Conservation (phyloP, 2,888 invertebrate genomes). For the Aphodius sticticus region DNA sequence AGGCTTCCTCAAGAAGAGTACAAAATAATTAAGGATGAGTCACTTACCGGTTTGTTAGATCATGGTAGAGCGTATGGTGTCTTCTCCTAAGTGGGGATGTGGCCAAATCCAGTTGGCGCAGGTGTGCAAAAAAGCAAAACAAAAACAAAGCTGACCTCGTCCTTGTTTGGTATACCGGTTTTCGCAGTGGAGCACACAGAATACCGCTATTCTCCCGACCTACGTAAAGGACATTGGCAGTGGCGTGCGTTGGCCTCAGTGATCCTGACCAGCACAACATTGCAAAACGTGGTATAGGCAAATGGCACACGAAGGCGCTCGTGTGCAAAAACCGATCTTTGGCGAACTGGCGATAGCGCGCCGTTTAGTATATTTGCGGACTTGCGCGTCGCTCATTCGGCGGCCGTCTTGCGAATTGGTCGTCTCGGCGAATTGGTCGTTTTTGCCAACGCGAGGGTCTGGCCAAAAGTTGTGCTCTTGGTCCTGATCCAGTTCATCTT, state of each 20-base stretch:
- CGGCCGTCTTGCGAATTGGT: slow-evolving; percentile 20
- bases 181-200: slow-evolving; percentile 49
- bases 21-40: not conserved
- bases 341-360: slow-evolving; percentile 47
- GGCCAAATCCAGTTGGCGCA: not conserved
- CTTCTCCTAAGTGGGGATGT: not conserved
- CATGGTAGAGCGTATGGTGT: not conserved
- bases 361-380: slow-evolving; percentile 43
- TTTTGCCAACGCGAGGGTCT: not conserved
- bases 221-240: slow-evolving; percentile 59
- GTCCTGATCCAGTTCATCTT: slow-evolving; percentile 25
- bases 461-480: not conserved
- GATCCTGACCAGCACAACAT: slow-evolving; percentile 59
- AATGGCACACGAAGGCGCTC: slow-evolving; percentile 43
- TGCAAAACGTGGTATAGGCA: slow-evolving; percentile 56
- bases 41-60: not conserved
- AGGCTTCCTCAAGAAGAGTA: not conserved
- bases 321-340: slow-evolving; percentile 57
- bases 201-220: slow-evolving; percentile 57
- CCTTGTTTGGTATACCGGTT: slow-evolving; percentile 30
- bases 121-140: slow-evolving; percentile 24
- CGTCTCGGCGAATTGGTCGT: not conserved
- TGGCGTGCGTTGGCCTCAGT: slow-evolving; percentile 44
- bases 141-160: slow-evolving; percentile 27
- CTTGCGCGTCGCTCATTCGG: slow-evolving; percentile 28